phyloP scores from a whole-genome alignment of 2,113 vertebrate species.

The Fulica atra region DNA sequence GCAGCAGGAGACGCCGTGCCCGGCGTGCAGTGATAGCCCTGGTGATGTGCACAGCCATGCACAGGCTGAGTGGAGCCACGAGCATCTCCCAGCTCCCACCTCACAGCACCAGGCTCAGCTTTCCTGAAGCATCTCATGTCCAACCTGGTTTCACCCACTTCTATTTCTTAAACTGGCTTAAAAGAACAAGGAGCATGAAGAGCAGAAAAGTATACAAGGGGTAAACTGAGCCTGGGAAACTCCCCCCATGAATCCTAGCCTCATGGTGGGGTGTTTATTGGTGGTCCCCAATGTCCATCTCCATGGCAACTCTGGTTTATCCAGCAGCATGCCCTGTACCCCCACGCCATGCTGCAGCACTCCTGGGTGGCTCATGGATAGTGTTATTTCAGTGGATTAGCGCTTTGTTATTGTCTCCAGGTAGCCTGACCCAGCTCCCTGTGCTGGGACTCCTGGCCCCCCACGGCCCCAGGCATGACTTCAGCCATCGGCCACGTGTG shows the following conservation, averaged over 20 bases:
- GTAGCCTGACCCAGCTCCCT: not conserved
- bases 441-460: not conserved
- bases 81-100: not conserved
- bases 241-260: rapidly evolving
- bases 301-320: rapidly evolving
- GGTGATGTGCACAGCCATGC: not conserved
- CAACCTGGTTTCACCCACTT: not conserved
- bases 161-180: constrained; percentile 7
- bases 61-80: rapidly evolving
- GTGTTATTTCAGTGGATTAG: constrained; percentile 7
- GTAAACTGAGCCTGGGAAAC: not conserved
- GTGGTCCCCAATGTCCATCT: not conserved
- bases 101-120: not conserved
- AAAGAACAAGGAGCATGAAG: not conserved
- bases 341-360: rapidly evolving
- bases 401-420: not conserved
- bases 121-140: not conserved
- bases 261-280: rapidly evolving
- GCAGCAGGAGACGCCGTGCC: not conserved
- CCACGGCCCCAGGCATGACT: rapidly evolving
- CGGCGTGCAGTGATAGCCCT: rapidly evolving
- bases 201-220: not conserved
- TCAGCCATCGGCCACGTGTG: not conserved
- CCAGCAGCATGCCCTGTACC: not conserved
- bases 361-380: not conserved